phyloP scores from a whole-genome alignment of 2,888 invertebrate genomes.

The Drosophila helvetica region DNA sequence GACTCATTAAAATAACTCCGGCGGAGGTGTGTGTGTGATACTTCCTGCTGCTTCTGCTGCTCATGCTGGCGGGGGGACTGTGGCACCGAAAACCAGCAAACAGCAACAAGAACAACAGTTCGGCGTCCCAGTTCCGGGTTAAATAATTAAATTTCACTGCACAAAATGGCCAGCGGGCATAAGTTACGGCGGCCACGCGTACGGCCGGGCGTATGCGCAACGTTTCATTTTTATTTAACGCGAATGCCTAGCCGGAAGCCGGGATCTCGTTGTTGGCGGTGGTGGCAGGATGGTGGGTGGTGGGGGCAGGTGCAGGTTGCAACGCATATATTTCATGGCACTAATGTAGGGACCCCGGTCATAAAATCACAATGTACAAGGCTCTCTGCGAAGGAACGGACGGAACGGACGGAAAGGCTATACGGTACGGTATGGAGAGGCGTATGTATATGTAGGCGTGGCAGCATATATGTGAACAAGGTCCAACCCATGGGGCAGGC shows the following conservation, averaged over 20 bases:
- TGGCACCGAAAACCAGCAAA: conserved; percentile 51
- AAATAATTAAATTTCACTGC: conserved; percentile 77
- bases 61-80: conserved; percentile 4
- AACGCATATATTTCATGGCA: conserved; percentile 77
- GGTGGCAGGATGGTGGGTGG: conserved; percentile 1
- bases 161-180: conserved; percentile 77
- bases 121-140: conserved; percentile 77
- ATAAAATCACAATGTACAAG: conserved; percentile 77
- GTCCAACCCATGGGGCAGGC: conserved; percentile 25
- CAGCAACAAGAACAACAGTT: conserved; percentile 28
- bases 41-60: conserved; percentile 46
- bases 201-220: conserved; percentile 75
- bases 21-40: conserved; percentile 68
- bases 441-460: conserved; percentile 27
- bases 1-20: conserved; percentile 74
- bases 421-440: neutral
- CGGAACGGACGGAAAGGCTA: no score
- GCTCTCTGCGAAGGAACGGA: neutral
- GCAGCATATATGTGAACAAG: conserved; percentile 71
- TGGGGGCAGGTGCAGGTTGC: conserved; percentile 42
- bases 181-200: conserved; percentile 74
- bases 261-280: conserved; percentile 54
- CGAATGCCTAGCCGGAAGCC: conserved; percentile 72
- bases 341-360: conserved; percentile 79
- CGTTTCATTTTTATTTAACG: conserved; percentile 76